Base-by-base conservation (phyloP, 1,140 invertebrate species). In the Aphelinus atriplicis region DNA sequence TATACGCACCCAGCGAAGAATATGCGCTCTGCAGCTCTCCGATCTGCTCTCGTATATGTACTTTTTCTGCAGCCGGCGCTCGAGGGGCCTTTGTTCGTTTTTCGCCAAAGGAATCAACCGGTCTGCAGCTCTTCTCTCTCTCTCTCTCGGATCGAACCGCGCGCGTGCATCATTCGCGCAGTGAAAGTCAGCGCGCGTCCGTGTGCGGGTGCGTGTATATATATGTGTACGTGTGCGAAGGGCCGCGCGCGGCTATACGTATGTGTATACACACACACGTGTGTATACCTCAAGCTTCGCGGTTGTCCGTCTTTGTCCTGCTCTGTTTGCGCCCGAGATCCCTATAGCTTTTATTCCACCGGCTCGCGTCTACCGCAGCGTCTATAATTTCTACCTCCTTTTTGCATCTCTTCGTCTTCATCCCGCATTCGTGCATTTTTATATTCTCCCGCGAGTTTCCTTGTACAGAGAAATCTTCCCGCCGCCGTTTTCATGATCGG, bases 21-120 rank as follows among this genome's bases (percentile, higher is more conserved):
- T 26, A 26, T 26, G 26, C 26, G 26, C 26, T 26, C 26, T 26
- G 26, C 26, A 26, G 26, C 26, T 26, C 26, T 26, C 26, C 26
- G 26, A 26, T 26, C 26, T 26, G 26, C 26, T 26, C 26, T 26
- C 43, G 45, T 58, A 57, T 6, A 42, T 75, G 48, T 70, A 66
- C 61, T 47, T 7, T 26, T 26, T 26, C 26, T 26, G 26, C 26
- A 26, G 26, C 26, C 26, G 26, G 26, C 26, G 26, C 26, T 56
- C 6, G 45, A 43, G 67, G 47, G 26, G 26, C 47, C 3, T 71
- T 71, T 71, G 60, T 63, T 71, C 69, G 69, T 63, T 71, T 70
- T 71, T 71, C 9, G 26, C 26, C 26, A 26, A 26, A 26, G 26
- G 43, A 71, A 51, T 71, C 43, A 71, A 71, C 69, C 69, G 69